A percentile compares a stretch with the other conserved stretches of the same genome.
Evolutionary conservation across 2,113 vertebrate genomes (phyloP).

Genomic region (Hemichromis elongatus): DNA sequence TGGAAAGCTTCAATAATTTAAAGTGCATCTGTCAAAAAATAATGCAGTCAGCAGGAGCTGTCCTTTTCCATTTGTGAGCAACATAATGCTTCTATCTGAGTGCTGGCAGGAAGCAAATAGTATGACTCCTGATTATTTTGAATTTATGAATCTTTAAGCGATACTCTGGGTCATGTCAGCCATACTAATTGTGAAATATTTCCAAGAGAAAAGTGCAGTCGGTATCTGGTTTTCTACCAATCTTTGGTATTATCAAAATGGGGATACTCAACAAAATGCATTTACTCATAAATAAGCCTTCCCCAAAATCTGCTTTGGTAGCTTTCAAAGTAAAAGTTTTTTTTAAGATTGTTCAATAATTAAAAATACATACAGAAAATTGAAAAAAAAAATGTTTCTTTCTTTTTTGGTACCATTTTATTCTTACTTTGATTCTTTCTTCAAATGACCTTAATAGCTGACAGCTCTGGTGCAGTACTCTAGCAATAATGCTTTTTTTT

Average conservation of each 20-base stretch:
- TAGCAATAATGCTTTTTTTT: not conserved
- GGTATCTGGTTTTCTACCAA: not conserved
- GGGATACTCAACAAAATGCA: not conserved
- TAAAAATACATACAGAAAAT: not conserved
- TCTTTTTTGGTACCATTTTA: not conserved
- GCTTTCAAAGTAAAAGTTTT: not conserved
- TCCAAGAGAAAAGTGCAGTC: not conserved
- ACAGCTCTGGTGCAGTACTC: not conserved
- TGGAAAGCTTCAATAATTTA: constrained; percentile 48
- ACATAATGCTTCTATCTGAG: constrained; percentile 10
- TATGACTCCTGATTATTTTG: not conserved
- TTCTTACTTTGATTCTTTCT: not conserved
- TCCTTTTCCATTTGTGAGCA: constrained; percentile 43
- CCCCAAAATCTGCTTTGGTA: not conserved
- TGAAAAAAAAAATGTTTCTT: not conserved
- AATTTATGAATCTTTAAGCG: constrained; percentile 27
- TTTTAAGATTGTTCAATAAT: not conserved
- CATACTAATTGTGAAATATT: constrained; percentile 4
- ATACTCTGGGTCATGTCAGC: constrained; percentile 1
- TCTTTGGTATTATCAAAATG: not conserved
- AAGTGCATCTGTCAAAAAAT: constrained; percentile 56
- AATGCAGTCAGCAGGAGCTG: constrained; percentile 54
- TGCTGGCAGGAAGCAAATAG: constrained; percentile 20
- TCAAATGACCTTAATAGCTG: not conserved
- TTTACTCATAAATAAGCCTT: not conserved